phyloP scores from a whole-genome alignment of 1,140 invertebrate genomes.

The Orchestia grillus region DNA sequence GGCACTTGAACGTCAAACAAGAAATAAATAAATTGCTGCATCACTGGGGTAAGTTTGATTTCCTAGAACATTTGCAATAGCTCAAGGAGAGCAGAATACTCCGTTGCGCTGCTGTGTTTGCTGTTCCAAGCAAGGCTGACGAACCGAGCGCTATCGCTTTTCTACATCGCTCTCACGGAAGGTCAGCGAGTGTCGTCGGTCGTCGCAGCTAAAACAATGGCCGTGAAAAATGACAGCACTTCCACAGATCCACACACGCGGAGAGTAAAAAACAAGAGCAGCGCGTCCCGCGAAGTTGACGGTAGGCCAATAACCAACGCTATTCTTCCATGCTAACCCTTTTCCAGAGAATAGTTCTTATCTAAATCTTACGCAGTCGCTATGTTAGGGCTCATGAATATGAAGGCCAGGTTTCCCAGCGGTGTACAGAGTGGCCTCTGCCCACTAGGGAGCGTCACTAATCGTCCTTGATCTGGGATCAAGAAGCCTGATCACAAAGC shows the following conservation, averaged over 20 bases:
- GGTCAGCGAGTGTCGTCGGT: constrained; percentile 36
- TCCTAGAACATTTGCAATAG: neutral
- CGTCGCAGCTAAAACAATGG: constrained; percentile 40
- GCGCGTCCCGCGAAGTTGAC: neutral
- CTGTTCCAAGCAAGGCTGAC: neutral
- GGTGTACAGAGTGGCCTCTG: neutral
- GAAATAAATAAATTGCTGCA: neutral
- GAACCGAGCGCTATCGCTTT: constrained; percentile 20
- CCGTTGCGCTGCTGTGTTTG: neutral
- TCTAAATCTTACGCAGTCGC: neutral
- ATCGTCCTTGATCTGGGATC: neutral
- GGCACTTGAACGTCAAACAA: neutral
- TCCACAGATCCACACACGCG: neutral
- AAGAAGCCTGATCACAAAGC: neutral
- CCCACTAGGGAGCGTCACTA: neutral
- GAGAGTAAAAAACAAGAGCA: neutral
- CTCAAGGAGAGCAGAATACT: neutral
- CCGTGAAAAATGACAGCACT: constrained; percentile 39
- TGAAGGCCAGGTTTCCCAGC: neutral
- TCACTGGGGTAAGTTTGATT: neutral
- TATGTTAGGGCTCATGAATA: constrained; percentile 20
- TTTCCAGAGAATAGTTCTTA: constrained; percentile 35
- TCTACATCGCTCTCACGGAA: constrained; percentile 33
- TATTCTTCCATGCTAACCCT: neutral
- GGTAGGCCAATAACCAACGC: constrained; percentile 20